These are phyloP conservation scores for Azorinus chamasolen DNA, from an alignment of 2,888 invertebrate species.

Conservation along the genomic window DNA sequence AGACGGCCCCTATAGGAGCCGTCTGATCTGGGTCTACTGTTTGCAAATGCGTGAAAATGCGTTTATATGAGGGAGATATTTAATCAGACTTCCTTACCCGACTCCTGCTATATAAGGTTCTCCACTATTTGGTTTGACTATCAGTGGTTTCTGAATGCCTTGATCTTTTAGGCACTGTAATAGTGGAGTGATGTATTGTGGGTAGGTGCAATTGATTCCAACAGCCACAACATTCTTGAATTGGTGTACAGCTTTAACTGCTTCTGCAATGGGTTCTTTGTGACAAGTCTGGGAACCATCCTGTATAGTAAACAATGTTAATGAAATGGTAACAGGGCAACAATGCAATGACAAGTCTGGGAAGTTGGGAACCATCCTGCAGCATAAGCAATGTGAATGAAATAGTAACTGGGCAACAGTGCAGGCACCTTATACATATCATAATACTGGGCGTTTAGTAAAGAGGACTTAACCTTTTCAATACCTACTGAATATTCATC, in stretches of 20 bases:
- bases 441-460: not conserved
- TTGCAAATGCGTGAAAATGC: too few relatives aligned
- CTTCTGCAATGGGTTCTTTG: constrained; percentile 93
- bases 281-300: constrained; percentile 91
- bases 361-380: not conserved
- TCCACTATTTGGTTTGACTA: constrained; percentile 97
- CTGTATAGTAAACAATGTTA: constrained; percentile 82
- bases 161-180: constrained; percentile 86
- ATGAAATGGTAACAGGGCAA: not conserved
- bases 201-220: constrained; percentile 95
- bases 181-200: constrained; percentile 89
- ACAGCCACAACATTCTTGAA: constrained; percentile 93
- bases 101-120: constrained; percentile 87
- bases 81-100: too few relatives aligned
- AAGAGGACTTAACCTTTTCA: too few relatives aligned
- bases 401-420: not conserved
- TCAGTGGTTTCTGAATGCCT: constrained; percentile 88
- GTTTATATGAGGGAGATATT: too few relatives aligned
- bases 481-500: too few relatives aligned
- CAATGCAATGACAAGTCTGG: not conserved
- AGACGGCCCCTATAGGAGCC: too few relatives aligned
- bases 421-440: not conserved
- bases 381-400: not conserved
- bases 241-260: constrained; percentile 88
- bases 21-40: too few relatives aligned